These are phyloP conservation scores for Myrmophylax atrothorax DNA, from an alignment of 2,113 vertebrate genomes.

Conservation along the genomic window DNA sequence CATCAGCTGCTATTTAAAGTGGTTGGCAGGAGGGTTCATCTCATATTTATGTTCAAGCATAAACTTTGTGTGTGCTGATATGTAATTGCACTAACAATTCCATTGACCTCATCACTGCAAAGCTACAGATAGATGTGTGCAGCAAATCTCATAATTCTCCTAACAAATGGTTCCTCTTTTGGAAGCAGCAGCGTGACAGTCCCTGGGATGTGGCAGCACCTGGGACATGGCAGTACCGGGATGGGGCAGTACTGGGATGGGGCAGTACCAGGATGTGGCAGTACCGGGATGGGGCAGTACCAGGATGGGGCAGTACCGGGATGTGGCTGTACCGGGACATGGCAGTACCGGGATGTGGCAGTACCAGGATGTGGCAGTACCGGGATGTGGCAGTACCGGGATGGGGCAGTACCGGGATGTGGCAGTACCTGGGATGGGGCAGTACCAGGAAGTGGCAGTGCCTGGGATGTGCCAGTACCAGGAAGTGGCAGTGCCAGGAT, in stretches of 20 bases:
- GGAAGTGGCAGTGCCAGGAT: no score
- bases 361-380: background rate
- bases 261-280: no score
- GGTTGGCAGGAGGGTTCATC: background rate
- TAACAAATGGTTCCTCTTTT: background rate
- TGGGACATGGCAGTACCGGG: background rate
- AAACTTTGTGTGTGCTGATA: background rate
- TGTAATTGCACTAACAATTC: background rate
- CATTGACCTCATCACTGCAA: background rate
- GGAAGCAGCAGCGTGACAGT: fast-evolving
- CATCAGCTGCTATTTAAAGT: background rate
- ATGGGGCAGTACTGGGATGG: background rate
- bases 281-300: background rate
- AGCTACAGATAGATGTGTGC: background rate
- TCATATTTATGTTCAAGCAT: background rate
- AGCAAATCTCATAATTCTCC: background rate
- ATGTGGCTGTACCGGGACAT: background rate
- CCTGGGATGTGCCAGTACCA: background rate
- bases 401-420: no score
- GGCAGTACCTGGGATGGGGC: background rate
- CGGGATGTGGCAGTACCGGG: no score
- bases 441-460: no score
- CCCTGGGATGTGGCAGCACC: no score
- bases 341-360: no score
- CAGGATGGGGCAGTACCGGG: no score